Conservation (phyloP, 2,888 invertebrate species). For the Apodemia duryi region DNA sequence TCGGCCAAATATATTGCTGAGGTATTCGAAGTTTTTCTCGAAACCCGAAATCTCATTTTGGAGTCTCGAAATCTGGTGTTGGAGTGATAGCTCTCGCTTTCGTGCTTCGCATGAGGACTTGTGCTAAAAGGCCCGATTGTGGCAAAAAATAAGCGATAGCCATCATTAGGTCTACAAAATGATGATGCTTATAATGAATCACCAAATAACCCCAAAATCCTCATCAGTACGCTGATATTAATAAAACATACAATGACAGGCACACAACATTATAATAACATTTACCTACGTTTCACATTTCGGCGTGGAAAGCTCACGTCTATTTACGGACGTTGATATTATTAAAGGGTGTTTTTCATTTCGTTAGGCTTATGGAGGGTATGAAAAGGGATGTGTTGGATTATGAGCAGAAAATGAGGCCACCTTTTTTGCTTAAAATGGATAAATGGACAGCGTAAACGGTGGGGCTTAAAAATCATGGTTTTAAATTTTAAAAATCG, state of each 20-base stretch:
- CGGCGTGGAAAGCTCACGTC: constrained; percentile 6
- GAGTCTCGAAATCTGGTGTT: too few species aligned
- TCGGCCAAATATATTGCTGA: too few species aligned
- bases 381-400: constrained; percentile 23
- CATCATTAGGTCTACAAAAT: too few species aligned
- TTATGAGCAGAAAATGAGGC: constrained; percentile 17
- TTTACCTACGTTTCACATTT: constrained; percentile 11
- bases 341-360: constrained; percentile 25
- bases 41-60: too few species aligned
- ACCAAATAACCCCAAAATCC: too few species aligned
- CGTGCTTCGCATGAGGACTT: too few species aligned
- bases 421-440: constrained; percentile 1
- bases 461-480: background rate
- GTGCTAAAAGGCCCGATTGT: too few species aligned
- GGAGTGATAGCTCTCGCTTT: too few species aligned
- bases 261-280: background rate
- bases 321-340: constrained; percentile 13
- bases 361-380: constrained; percentile 23
- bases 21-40: too few species aligned
- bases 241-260: background rate
- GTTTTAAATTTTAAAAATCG: background rate
- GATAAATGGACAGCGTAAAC: background rate
- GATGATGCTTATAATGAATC: too few species aligned
- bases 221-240: too few species aligned
- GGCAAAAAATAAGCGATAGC: too few species aligned